Evolutionary conservation across 2,888 invertebrate genomes (phyloP), one percentile per base, ranked within the genome.

Genomic region (Sepiola atlantica): DNA sequence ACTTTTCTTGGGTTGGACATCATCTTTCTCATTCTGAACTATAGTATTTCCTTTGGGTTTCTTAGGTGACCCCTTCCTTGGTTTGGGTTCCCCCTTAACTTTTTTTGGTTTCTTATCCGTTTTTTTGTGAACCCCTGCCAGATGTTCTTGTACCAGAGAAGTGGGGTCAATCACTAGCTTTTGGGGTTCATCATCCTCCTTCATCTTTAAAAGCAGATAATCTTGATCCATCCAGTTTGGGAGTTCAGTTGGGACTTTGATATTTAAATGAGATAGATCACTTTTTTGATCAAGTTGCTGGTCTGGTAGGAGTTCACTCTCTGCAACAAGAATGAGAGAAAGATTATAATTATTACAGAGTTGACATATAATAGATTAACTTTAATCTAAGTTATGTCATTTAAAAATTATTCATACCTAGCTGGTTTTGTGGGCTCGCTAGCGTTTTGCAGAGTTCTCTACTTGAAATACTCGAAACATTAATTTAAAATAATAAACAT

Each of bases 81-180:
- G 18, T 93, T 93, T 93, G 4, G 92, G 92, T 92, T 92, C 55
- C 28, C 92, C 92, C 54, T 92, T 92, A 0, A 18, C 2, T n/a
- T 92, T 92, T 28, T 92, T 92, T 18, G 18, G 6, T 92, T 92
- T 92, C 28, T n/a, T n/a, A 55, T 92, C 92, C n/a, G 45, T n/a
- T 92, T 55, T 92, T 92, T n/a, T 28, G 28, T 35, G 35, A 91
- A 21, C 54, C 0, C n/a, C 92, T n/a, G 77, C 32, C 16, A 77
- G 32, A 16, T 77, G n/a, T 77, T 77, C 77, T 77, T 77, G 77
- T 18, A 77, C 32, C 77, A 77, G 77, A 77, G 77, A 77, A n/a
- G 0, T n/a, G 32, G 77, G 77, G n/a, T 77, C 77, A n/a, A 77
- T 77, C n/a, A 77, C 77, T 16, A 77, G 18, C 77, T 77, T 77